These are phyloP conservation scores for Drosophila bunnanda DNA, from an alignment of 2,888 invertebrate genomes.

Conservation along the genomic window DNA sequence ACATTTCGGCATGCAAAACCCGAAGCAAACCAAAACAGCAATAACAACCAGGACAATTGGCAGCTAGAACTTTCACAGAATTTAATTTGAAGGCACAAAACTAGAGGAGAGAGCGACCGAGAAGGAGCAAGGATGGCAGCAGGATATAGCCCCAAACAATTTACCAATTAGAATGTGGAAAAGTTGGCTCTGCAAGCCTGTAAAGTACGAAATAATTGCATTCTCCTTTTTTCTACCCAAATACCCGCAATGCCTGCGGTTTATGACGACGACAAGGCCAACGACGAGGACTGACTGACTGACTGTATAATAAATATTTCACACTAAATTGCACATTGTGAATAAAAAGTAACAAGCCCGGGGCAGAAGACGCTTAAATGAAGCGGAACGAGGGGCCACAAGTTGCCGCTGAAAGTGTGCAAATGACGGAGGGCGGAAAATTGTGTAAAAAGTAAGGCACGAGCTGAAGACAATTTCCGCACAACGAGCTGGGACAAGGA, in stretches of 20 bases:
- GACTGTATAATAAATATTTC: constrained; percentile 53
- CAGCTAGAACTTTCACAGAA: constrained; percentile 48
- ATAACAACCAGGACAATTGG: constrained; percentile 33
- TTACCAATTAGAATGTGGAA: constrained; percentile 46
- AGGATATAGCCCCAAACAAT: constrained; percentile 31
- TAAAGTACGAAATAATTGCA: constrained; percentile 63
- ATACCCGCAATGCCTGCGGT: constrained; percentile 25
- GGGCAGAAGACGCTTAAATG: constrained; percentile 26
- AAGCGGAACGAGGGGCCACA: constrained; percentile 38
- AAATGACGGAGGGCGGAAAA: constrained; percentile 33
- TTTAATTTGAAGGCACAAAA: constrained; percentile 47
- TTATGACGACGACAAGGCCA: constrained; percentile 19
- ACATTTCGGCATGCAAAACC: constrained; percentile 39
- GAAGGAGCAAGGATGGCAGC: constrained; percentile 7
- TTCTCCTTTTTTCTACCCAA: constrained; percentile 46
- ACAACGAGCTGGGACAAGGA: constrained; percentile 9
- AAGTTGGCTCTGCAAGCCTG: constrained; percentile 58
- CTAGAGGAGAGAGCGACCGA: neutral
- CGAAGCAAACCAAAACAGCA: constrained; percentile 8
- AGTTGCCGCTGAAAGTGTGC: constrained; percentile 54
- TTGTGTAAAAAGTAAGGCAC: constrained; percentile 26
- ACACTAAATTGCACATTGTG: constrained; percentile 55
- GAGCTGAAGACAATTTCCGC: constrained; percentile 68
- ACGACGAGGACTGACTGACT: constrained; percentile 5
- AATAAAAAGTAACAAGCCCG: constrained; percentile 1